Evolutionary conservation across 2,888 invertebrate genomes (phyloP), one percentile per base, ranked within the genome.

Genomic region (Daptonema setosum): DNA sequence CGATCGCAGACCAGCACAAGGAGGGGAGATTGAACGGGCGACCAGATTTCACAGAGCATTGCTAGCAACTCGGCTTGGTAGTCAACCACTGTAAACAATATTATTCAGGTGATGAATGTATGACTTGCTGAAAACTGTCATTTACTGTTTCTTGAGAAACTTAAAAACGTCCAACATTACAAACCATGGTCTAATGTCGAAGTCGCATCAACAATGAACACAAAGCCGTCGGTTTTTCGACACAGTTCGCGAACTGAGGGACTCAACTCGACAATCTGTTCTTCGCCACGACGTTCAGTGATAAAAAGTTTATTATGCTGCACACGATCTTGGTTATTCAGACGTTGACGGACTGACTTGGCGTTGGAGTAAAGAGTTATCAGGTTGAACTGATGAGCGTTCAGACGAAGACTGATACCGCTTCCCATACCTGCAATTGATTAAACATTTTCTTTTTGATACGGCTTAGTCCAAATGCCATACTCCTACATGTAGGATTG

Each of bases 351-450:
- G 2, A 58, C 41, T 20, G 55, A 28, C 22, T 48, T 47, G 11
- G 28, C 43, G n/a, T 56, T 56, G 28, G 53, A 53, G 58, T 58
- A 58, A 28, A 58, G 50, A 2, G 54, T 54, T 30, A 55, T 51
- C 54, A 58, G 35, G 28, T 56, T 56, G 56, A 58, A 58, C 1
- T 17, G 30, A 22, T 28, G 52, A 2, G 2, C 24, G 17, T n/a
- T 35, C 52, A 58, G 43, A 14, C 28, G n/a, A n/a, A 58, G 22
- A 35, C 58, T 56, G 30, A 58, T 58, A 20, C 58, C 58, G 20
- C 56, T 56, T n/a, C 58, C 58, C 45, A 58, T 35, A 24, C 58
- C 58, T 58, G 26, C 24, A 54, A 58, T 5, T n/a, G n/a, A n/a
- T n/a, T n/a, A n/a, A n/a, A n/a, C n/a, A n/a, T n/a, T n/a, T n/a